phyloP scores from a whole-genome alignment of 1,140 invertebrate genomes.

The Piezodorus guildinii region DNA sequence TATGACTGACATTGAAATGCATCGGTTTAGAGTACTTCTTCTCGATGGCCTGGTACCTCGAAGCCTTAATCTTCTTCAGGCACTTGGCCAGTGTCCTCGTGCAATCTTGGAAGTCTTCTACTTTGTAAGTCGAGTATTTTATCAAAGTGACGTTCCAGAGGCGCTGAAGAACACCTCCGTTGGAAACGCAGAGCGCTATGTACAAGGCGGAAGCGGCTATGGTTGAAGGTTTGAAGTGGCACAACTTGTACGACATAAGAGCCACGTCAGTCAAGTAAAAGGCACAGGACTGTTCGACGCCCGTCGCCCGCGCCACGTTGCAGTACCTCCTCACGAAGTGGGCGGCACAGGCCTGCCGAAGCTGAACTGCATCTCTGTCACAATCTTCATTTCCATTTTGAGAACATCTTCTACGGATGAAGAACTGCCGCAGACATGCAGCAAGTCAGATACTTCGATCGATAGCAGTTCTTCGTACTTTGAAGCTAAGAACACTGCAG shows the following conservation, averaged over 20 bases:
- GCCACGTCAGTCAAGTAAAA: constrained; percentile 88
- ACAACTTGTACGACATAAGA: constrained; percentile 69
- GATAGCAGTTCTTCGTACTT: constrained; percentile 93
- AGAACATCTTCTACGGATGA: constrained; percentile 67
- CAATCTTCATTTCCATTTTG: constrained; percentile 69
- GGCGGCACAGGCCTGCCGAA: constrained; percentile 55
- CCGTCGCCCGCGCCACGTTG: constrained; percentile 34
- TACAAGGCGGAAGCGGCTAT: constrained; percentile 63
- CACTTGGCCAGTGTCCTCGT: not conserved
- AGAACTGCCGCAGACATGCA: constrained; percentile 80
- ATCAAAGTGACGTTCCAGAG: constrained; percentile 3
- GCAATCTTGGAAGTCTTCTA: not conserved
- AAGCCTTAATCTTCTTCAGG: not conserved
- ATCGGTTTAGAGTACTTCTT: constrained; percentile 7
- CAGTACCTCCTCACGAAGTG: constrained; percentile 13
- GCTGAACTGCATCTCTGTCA: constrained; percentile 62
- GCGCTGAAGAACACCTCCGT: not conserved
- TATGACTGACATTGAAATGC: constrained; percentile 12
- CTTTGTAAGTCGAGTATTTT: constrained; percentile 10
- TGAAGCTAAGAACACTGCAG: constrained; percentile 78
- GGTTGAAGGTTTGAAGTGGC: constrained; percentile 66
- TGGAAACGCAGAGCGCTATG: constrained; percentile 43
- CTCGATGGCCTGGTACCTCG: not conserved
- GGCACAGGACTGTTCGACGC: constrained; percentile 68
- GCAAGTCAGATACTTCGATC: constrained; percentile 72